phyloP scores from a whole-genome alignment of 2,113 vertebrate species.

The Chionomys nivalis region DNA sequence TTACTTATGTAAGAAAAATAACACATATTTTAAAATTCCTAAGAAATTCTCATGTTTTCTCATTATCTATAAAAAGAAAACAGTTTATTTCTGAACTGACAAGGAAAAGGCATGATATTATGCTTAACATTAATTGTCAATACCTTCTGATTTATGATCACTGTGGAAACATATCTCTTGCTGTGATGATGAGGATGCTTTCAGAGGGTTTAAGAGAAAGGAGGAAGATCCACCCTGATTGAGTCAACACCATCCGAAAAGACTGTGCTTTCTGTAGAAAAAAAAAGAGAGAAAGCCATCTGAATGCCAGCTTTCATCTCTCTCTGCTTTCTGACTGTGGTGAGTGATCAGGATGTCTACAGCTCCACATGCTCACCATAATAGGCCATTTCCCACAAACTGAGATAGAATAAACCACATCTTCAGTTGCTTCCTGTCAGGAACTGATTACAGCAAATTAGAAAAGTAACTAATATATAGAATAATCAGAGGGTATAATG shows the following conservation, averaged over 20 bases:
- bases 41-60: background rate
- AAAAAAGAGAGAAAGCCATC: background rate
- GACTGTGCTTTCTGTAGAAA: background rate
- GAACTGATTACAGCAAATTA: background rate
- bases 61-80: background rate
- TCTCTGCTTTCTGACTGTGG: background rate
- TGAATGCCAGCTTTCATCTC: too few species aligned
- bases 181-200: background rate
- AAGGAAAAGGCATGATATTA: background rate
- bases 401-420: too few species aligned
- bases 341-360: too few species aligned
- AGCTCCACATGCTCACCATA: background rate
- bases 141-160: background rate
- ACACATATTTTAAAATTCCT: background rate
- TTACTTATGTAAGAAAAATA: background rate
- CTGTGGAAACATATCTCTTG: background rate
- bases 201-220: background rate
- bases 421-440: too few species aligned
- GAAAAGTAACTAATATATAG: background rate
- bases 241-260: background rate
- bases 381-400: too few species aligned
- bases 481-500: background rate
- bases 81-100: background rate
- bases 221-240: background rate
- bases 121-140: background rate